phyloP scores from a whole-genome alignment of 2,888 invertebrate genomes.

The Chymomyza fuscimana region DNA sequence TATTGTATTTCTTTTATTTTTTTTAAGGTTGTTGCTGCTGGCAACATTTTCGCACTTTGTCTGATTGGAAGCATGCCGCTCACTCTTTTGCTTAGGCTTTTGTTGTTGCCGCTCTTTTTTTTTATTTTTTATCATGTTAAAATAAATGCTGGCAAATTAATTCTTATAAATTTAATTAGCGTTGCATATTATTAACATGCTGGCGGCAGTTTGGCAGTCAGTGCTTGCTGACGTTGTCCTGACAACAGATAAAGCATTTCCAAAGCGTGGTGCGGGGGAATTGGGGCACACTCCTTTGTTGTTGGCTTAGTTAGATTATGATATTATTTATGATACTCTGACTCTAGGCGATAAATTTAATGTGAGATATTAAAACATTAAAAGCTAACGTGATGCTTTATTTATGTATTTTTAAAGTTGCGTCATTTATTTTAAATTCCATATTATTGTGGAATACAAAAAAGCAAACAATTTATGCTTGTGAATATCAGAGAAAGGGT shows the following conservation, averaged over 20 bases:
- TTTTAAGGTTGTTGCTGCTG: slow-evolving; percentile 35
- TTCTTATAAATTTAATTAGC: slow-evolving; percentile 75
- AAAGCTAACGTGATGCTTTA: neutral
- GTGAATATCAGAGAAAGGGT: no score
- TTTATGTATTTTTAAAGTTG: neutral
- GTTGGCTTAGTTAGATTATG: neutral
- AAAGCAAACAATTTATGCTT: no score
- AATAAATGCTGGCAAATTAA: slow-evolving; percentile 57
- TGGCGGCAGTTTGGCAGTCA: slow-evolving; percentile 37
- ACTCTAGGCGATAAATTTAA: neutral
- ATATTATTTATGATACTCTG: neutral
- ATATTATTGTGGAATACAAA: no score
- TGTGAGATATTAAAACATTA: neutral
- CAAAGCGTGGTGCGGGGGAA: neutral
- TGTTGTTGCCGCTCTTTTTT: slow-evolving; percentile 14
- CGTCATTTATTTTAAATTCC: no score
- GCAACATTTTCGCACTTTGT: slow-evolving; percentile 46
- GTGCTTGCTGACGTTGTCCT: neutral
- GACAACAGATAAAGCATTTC: neutral
- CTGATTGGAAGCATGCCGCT: slow-evolving; percentile 10
- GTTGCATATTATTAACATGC: slow-evolving; percentile 42
- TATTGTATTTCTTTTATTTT: slow-evolving; percentile 18
- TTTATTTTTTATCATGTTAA: slow-evolving; percentile 22
- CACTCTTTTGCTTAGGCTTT: neutral
- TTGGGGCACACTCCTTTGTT: neutral